Evolutionary conservation across 1,140 invertebrate species (phyloP).

Genomic region (Aporrectodea caliginosa): DNA sequence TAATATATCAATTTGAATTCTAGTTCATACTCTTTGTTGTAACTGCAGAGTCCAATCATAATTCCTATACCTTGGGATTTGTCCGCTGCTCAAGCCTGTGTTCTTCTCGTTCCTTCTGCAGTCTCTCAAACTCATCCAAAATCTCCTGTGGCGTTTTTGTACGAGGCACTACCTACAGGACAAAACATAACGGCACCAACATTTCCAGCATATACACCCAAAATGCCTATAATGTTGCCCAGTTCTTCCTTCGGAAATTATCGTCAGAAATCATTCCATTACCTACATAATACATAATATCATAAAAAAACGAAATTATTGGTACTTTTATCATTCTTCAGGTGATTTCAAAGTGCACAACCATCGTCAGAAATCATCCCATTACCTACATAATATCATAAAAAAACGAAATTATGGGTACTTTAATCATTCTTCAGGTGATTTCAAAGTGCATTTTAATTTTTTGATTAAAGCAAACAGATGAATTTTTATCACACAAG

Average conservation of each 20-base stretch:
- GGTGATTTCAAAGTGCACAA: background rate
- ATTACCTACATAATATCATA: background rate
- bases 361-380: background rate
- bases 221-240: background rate
- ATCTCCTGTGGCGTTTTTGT: conserved; percentile 90
- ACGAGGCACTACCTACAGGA: conserved; percentile 64
- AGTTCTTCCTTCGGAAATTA: background rate
- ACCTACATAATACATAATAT: background rate
- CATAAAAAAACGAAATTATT: background rate
- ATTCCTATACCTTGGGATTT: conserved; percentile 75
- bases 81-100: conserved; percentile 77
- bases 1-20: too few relatives aligned
- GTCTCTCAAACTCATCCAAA: conserved; percentile 84
- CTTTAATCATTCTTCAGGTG: too few relatives aligned
- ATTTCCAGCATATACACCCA: background rate
- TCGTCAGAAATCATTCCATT: background rate
- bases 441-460: background rate
- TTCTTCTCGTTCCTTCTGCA: conserved; percentile 75
- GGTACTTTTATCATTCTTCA: too few relatives aligned
- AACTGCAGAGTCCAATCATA: too few relatives aligned
- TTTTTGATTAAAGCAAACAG: too few relatives aligned
- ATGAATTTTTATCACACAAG: too few relatives aligned
- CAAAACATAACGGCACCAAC: conserved; percentile 4
- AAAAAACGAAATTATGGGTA: too few relatives aligned
- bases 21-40: too few relatives aligned